Percentiles rank a stretch among this genome's conserved stretches.
Evolutionary conservation across 2,797 vertebrate species (phyloP).

Genomic region (Sparus aurata): DNA sequence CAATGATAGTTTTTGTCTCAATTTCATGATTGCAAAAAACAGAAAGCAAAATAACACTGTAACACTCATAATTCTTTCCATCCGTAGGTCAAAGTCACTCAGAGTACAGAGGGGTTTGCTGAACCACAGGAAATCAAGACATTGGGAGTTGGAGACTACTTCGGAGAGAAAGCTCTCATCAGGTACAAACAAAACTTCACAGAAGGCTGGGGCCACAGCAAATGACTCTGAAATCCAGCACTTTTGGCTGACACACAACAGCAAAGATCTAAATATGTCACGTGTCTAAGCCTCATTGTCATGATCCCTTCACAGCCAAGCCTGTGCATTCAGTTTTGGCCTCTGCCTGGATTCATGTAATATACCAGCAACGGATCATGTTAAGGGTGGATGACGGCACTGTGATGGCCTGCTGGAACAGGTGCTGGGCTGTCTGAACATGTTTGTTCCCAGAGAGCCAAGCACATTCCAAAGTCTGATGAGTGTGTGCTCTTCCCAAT

Average conservation of each 20-base stretch:
- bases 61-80: background rate
- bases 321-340: too few relatives aligned
- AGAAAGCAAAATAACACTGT: background rate
- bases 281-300: too few relatives aligned
- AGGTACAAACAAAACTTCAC: conserved; percentile 71
- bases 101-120: conserved; percentile 82
- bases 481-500: too few relatives aligned
- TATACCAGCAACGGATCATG: too few relatives aligned
- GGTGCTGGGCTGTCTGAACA: too few relatives aligned
- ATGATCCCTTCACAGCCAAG: too few relatives aligned
- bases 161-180: conserved; percentile 89
- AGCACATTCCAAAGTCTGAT: too few relatives aligned
- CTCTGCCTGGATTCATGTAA: too few relatives aligned
- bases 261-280: too few relatives aligned
- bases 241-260: background rate
- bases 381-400: too few relatives aligned
- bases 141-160: conserved; percentile 86
- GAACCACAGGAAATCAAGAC: conserved; percentile 88
- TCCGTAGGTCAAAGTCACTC: conserved; percentile 86
- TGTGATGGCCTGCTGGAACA: too few relatives aligned
- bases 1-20: background rate
- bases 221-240: background rate
- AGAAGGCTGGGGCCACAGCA: background rate
- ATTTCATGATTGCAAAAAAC: background rate
- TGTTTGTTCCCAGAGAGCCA: too few relatives aligned